A percentile compares a stretch with the other conserved stretches of the same genome.
Conservation (phyloP, 2,113 vertebrate species). For the Pollimyrus isidori region DNA sequence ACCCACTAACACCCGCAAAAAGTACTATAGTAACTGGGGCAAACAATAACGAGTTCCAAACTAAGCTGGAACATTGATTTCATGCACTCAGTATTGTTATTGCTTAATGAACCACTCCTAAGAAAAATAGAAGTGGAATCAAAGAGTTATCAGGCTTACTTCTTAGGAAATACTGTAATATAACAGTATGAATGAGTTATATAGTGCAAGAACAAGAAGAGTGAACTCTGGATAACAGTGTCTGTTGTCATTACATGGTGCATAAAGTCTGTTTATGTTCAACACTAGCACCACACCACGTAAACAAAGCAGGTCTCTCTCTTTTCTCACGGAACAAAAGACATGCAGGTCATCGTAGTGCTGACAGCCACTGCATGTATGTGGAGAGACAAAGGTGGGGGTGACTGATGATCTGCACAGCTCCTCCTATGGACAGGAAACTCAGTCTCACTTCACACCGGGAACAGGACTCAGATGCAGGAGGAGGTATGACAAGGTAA, state of each 20-base stretch:
- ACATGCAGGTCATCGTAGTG: neutral
- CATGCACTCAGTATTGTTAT: neutral
- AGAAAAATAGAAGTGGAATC: neutral
- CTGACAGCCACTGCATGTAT: neutral
- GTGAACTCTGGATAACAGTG: neutral
- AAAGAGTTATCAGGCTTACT: neutral
- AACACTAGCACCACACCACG: neutral
- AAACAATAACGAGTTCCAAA: neutral
- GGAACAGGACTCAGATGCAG: neutral
- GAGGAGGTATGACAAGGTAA: neutral
- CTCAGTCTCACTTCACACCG: neutral
- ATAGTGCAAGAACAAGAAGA: neutral
- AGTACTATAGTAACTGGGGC: neutral
- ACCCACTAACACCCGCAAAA: neutral
- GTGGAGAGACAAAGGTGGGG: neutral
- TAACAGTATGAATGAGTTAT: neutral
- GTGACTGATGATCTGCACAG: neutral
- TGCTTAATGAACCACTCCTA: neutral
- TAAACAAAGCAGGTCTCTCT: neutral
- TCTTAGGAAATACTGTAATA: neutral
- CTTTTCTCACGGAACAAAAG: neutral
- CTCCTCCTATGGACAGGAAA: neutral
- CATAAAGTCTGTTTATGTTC: neutral
- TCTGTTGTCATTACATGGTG: neutral
- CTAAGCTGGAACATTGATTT: neutral